A percentile compares a stretch with the other conserved stretches of the same genome.
Conservation (phyloP, 2,797 vertebrate genomes). For the Eleutherodactylus coqui region DNA sequence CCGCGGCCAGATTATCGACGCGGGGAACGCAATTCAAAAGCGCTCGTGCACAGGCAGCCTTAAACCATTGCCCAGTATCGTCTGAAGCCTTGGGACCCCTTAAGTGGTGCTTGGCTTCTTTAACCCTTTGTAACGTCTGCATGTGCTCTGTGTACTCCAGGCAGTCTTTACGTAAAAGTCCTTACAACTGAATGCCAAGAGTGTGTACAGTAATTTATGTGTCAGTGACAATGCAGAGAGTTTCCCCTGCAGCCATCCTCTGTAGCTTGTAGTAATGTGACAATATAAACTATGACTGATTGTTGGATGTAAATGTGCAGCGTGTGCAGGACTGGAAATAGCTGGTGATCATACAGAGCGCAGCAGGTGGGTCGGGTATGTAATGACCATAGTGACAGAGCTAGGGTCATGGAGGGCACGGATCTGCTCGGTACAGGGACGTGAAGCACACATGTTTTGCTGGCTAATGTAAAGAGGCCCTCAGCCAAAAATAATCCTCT, state of each 20-base stretch:
- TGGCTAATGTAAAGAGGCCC: constrained; percentile 30
- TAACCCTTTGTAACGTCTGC: neutral
- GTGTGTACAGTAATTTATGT: neutral
- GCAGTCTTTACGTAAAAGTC: no score
- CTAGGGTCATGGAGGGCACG: constrained; percentile 1
- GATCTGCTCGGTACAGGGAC: neutral
- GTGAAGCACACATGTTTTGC: constrained; percentile 7
- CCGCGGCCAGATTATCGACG: no score
- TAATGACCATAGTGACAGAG: neutral
- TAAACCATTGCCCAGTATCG: neutral
- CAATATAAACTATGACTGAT: neutral
- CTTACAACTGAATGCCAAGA: neutral
- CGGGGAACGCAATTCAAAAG: no score
- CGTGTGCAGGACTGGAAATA: neutral
- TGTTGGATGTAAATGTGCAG: neutral
- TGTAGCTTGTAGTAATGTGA: neutral
- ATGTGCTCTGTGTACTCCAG: neutral
- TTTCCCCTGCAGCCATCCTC: neutral
- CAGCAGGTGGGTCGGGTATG: constrained; percentile 4
- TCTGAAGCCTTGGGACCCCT: neutral
- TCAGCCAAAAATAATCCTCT: constrained; percentile 45
- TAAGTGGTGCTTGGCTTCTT: neutral
- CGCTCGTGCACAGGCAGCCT: neutral
- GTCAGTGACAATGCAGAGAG: neutral
- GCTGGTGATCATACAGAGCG: neutral